These are phyloP conservation scores for Rhyzopertha dominica DNA, from an alignment of 1,140 invertebrate species.

Conservation along the genomic window DNA sequence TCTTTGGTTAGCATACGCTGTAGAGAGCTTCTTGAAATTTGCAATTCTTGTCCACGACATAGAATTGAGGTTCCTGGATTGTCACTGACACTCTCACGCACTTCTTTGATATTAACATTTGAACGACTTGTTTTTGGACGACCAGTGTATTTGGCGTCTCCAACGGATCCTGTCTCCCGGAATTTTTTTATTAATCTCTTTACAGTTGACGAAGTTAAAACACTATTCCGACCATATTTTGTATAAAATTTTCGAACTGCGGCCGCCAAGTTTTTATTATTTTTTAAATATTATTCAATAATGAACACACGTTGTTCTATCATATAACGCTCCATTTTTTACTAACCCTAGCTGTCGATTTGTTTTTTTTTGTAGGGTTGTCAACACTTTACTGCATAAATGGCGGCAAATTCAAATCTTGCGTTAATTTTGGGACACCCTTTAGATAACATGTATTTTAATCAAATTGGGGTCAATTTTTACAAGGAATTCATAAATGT, in stretches of 20 bases:
- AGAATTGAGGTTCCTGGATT: slow-evolving; percentile 33
- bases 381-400: too few relatives aligned
- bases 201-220: slow-evolving; percentile 28
- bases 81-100: slow-evolving; percentile 27
- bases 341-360: background rate
- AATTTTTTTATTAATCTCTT: slow-evolving; percentile 33
- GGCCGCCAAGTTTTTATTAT: slow-evolving; percentile 24
- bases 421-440: too few relatives aligned
- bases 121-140: slow-evolving; percentile 17
- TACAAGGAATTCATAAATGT: too few relatives aligned
- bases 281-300: slow-evolving; percentile 26
- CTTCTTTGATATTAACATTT: slow-evolving; percentile 25
- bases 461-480: too few relatives aligned
- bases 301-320: slow-evolving; percentile 5
- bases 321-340: background rate
- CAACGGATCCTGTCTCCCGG: slow-evolving; percentile 17
- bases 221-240: slow-evolving; percentile 28
- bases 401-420: too few relatives aligned
- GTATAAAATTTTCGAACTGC: slow-evolving; percentile 22
- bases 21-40: slow-evolving; percentile 31
- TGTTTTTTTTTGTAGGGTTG: too few relatives aligned
- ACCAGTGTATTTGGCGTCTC: slow-evolving; percentile 16
- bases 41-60: slow-evolving; percentile 25
- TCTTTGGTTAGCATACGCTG: slow-evolving; percentile 25
- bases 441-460: too few relatives aligned